Evolutionary conservation across 2,888 invertebrate genomes (phyloP).

Genomic region (Drosophila merina): DNA sequence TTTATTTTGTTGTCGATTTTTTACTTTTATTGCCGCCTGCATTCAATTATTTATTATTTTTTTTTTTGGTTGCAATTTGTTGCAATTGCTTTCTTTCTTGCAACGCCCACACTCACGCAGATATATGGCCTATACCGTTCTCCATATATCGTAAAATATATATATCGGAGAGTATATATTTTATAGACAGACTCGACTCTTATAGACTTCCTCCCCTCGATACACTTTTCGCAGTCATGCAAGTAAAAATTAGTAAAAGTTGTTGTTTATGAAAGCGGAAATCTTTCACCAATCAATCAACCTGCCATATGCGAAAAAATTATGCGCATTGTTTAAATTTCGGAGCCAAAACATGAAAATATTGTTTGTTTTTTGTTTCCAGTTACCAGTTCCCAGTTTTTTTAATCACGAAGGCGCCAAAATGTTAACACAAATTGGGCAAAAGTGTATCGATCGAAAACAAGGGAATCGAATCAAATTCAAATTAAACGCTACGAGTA

Average conservation of each 20-base stretch:
- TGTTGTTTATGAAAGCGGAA: conserved; percentile 73
- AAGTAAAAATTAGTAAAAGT: conserved; percentile 60
- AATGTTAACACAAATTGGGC: background rate
- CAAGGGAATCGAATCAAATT: background rate
- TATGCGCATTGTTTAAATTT: conserved; percentile 41
- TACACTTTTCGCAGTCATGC: conserved; percentile 47
- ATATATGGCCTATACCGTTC: background rate
- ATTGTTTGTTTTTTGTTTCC: background rate
- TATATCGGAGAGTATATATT: background rate
- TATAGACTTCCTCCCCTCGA: background rate
- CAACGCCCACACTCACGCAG: conserved; percentile 44
- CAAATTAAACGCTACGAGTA: background rate
- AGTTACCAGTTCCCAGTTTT: background rate
- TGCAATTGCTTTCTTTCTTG: conserved; percentile 47
- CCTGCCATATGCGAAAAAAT: conserved; percentile 38
- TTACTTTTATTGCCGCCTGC: conserved; percentile 53
- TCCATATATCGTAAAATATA: background rate
- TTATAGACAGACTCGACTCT: background rate
- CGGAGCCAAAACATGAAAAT: conserved; percentile 6
- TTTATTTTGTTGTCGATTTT: conserved; percentile 36
- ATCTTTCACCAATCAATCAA: conserved; percentile 73
- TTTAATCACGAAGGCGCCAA: background rate
- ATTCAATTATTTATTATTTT: conserved; percentile 38
- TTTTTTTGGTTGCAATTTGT: conserved; percentile 29
- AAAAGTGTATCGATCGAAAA: background rate